These are phyloP conservation scores for Subacronicta megacephala DNA, from an alignment of 2,888 invertebrate genomes.

Conservation along the genomic window DNA sequence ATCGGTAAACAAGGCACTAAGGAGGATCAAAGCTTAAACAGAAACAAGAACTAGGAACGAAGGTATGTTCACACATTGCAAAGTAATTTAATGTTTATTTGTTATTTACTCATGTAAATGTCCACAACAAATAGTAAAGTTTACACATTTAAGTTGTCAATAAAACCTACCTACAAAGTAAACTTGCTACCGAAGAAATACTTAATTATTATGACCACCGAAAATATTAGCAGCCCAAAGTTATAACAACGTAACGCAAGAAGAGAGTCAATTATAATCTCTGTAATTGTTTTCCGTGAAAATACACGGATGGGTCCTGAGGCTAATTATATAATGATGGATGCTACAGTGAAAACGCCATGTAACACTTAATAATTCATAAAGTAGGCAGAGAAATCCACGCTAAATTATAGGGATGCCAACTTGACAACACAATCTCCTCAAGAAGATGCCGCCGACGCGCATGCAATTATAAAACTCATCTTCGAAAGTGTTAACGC, in stretches of 20 bases:
- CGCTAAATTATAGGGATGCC: slow-evolving; percentile 63
- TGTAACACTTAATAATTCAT: slow-evolving; percentile 69
- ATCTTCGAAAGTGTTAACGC: slow-evolving; percentile 57
- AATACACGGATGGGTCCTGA: slow-evolving; percentile 50
- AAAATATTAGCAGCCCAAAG: slow-evolving; percentile 27
- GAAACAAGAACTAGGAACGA: too few relatives aligned
- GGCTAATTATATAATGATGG: slow-evolving; percentile 68
- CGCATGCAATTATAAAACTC: slow-evolving; percentile 62
- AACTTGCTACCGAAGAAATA: slow-evolving; percentile 2
- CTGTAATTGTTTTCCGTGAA: slow-evolving; percentile 66
- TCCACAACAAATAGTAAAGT: neutral
- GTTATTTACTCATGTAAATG: too few relatives aligned
- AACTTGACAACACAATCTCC: slow-evolving; percentile 66
- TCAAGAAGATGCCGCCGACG: slow-evolving; percentile 32
- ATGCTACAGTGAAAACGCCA: slow-evolving; percentile 58
- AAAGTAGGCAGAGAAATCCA: slow-evolving; percentile 58
- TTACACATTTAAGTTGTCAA: slow-evolving; percentile 1
- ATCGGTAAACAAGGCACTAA: too few relatives aligned
- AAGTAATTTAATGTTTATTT: too few relatives aligned
- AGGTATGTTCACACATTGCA: too few relatives aligned
- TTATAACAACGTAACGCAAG: slow-evolving; percentile 33
- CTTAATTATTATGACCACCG: slow-evolving; percentile 11
- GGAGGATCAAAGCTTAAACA: neutral
- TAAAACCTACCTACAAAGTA: too few relatives aligned
- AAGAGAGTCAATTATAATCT: slow-evolving; percentile 53